Evolutionary conservation across 2,797 vertebrate genomes (phyloP).

Genomic region (Forpus xanthops): DNA sequence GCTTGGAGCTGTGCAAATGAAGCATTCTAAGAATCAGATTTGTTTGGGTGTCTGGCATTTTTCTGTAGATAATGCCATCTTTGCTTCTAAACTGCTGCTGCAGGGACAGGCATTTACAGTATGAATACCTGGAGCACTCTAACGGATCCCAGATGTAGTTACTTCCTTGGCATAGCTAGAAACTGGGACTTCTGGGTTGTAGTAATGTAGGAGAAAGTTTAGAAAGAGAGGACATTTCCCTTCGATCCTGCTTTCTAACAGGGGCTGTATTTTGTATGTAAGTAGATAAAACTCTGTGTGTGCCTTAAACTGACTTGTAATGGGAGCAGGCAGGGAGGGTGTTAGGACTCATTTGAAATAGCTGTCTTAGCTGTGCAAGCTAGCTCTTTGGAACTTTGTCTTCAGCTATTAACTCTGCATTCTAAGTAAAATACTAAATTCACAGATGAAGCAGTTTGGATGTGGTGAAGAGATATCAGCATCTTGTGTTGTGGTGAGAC

Average conservation of each 20-base stretch:
- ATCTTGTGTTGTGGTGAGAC: background rate
- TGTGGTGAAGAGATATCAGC: background rate
- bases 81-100: background rate
- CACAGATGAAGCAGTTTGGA: background rate
- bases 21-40: background rate
- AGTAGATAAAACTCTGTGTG: background rate
- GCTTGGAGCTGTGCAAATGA: background rate
- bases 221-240: background rate
- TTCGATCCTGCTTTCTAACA: background rate
- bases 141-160: background rate
- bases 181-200: background rate
- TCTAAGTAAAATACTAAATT: background rate
- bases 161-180: background rate
- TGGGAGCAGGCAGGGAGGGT: background rate
- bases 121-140: background rate
- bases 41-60: background rate
- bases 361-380: background rate
- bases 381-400: background rate
- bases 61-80: background rate
- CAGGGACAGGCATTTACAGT: rapidly evolving
- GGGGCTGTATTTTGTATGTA: background rate
- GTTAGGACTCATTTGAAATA: background rate
- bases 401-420: background rate
- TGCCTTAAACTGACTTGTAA: background rate
- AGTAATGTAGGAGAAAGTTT: background rate